phyloP scores from a whole-genome alignment of 2,797 vertebrate genomes.

The Poecilia wingei region DNA sequence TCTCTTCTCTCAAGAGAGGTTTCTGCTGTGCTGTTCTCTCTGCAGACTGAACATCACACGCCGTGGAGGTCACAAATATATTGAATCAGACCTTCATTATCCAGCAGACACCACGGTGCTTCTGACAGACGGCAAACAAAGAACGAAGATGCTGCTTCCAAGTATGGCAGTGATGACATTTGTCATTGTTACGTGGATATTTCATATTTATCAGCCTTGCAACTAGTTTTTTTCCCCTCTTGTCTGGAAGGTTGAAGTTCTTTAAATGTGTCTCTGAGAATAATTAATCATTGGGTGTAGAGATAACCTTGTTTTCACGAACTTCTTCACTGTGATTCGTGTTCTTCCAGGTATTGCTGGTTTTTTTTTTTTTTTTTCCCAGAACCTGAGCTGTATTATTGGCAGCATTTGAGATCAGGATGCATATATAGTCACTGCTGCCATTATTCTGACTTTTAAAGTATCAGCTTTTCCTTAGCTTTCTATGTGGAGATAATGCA shows the following conservation, averaged over 20 bases:
- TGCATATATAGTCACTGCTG: not conserved
- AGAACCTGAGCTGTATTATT: not conserved
- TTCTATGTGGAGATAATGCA: not conserved
- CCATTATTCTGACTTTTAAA: not conserved
- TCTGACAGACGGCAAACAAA: conserved; percentile 23
- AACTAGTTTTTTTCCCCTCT: too few relatives aligned
- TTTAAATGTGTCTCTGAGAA: not conserved
- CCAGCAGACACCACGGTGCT: not conserved
- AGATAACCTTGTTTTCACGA: not conserved
- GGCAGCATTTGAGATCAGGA: not conserved
- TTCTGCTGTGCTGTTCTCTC: conserved; percentile 8
- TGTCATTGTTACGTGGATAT: not conserved
- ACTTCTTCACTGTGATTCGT: not conserved
- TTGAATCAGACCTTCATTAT: conserved; percentile 33
- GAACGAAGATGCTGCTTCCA: not conserved
- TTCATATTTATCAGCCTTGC: not conserved
- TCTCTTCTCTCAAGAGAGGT: conserved; percentile 11
- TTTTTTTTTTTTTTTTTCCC: not conserved
- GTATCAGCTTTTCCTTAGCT: not conserved
- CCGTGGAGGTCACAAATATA: conserved; percentile 30
- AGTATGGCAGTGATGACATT: not conserved
- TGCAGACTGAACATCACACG: conserved; percentile 16
- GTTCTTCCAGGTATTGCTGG: not conserved
- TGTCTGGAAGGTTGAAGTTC: not conserved
- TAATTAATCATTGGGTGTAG: not conserved